These are phyloP conservation scores for Oegoconia quadripuncta DNA, from an alignment of 2,888 invertebrate genomes.

Conservation along the genomic window DNA sequence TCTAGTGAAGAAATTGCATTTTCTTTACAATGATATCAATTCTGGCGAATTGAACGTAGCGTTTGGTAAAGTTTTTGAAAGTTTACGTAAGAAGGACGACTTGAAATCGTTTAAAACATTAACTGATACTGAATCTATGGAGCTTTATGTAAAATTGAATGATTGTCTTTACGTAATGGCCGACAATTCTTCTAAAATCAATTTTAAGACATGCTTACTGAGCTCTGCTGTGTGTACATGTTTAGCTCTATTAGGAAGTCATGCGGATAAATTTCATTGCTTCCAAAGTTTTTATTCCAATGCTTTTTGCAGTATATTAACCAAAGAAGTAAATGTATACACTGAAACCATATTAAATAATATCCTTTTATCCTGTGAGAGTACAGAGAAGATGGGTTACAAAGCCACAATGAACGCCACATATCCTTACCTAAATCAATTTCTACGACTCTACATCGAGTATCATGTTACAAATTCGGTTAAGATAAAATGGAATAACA, in stretches of 20 bases:
- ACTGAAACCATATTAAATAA: constrained; percentile 40
- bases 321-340: constrained; percentile 25
- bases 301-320: constrained; percentile 45
- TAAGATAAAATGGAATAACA: constrained; percentile 15
- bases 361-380: constrained; percentile 39
- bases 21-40: constrained; percentile 39
- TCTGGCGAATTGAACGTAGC: constrained; percentile 36
- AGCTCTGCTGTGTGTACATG: constrained; percentile 30
- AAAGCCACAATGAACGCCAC: constrained; percentile 34
- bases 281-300: constrained; percentile 54
- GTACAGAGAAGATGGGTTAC: constrained; percentile 46
- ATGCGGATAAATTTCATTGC: constrained; percentile 45
- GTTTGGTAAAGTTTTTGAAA: constrained; percentile 43
- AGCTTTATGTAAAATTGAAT: constrained; percentile 50
- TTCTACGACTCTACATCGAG: constrained; percentile 53
- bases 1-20: constrained; percentile 52
- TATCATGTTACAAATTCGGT: constrained; percentile 27
- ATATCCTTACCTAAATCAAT: constrained; percentile 54
- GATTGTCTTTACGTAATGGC: constrained; percentile 54
- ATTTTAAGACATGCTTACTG: constrained; percentile 38
- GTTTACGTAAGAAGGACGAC: constrained; percentile 37
- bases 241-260: constrained; percentile 41
- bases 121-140: constrained; percentile 32
- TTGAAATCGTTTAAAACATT: constrained; percentile 38
- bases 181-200: constrained; percentile 44